Base-by-base conservation (phyloP, 2,888 invertebrate species). In the Hydroisotoma schaefferi region DNA sequence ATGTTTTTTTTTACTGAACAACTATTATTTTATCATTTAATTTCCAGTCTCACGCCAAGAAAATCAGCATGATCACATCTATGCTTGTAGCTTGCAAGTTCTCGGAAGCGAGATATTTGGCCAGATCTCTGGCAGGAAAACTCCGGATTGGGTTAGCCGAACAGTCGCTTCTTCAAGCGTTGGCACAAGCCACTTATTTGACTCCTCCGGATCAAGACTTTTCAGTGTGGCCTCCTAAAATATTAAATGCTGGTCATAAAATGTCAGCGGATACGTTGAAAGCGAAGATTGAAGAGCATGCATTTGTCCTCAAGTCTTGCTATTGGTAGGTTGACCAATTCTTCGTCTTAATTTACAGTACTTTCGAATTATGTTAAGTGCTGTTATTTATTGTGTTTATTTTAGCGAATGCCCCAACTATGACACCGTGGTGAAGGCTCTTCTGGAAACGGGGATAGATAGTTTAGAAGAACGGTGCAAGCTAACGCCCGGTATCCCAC, bases 91-190 rank as follows among this genome's bases (percentile, higher is more conserved):
- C 97, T 0, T 95, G 95, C 76, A 83, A 88, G 48, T 82, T 86
- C 62, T 85, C 85, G 0, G 97, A 98, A 78, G 91, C 95, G 0
- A 83, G 90, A 55, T 98, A 87, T 76, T 81, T 98, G 18, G 90
- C 95, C 55, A 82, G 97, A 69, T 94, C 93, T 0, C 77, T 97
- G 22, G 87, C 90, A 62, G 98, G 98, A 27, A 99, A 98, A 79
- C 80, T 99, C 57, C 83, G 99, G 48, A 94, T 99, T 72, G 98
- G 98, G 0, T 81, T 99, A 59, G 99, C 98, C 0, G 99, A 99
- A 75, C 95, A 97, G 78, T 95, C 95, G 1, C 86, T 97, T 33
- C 80, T 99, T 48, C 81, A 90, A 77, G 95, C 99, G 10, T 77
- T 99, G 48, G 93, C 94, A 0, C 83, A 87, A 73, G 95, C 95